These are phyloP conservation scores for Nemapogon koenigi DNA, from an alignment of 2,888 invertebrate species.

Conservation along the genomic window DNA sequence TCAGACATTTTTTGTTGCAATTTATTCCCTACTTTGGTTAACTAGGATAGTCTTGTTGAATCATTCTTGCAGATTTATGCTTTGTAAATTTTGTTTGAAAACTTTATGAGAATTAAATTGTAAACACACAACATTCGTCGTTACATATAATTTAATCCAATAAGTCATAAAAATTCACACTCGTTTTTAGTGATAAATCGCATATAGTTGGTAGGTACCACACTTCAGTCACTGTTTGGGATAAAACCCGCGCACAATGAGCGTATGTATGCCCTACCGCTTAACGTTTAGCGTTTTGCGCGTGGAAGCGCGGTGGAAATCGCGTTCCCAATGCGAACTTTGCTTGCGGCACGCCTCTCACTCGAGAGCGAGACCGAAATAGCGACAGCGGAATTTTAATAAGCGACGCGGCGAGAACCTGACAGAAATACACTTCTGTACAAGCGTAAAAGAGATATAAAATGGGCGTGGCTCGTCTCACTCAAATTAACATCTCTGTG, in stretches of 20 bases:
- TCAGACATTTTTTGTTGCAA: too few relatives aligned
- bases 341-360: conserved; percentile 43
- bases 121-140: too few relatives aligned
- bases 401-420: conserved; percentile 57
- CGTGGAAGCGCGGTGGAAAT: conserved; percentile 59
- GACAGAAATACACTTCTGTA: conserved; percentile 51
- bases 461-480: conserved; percentile 61
- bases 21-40: too few relatives aligned
- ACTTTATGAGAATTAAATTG: too few relatives aligned
- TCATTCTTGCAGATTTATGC: too few relatives aligned
- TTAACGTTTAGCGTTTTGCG: conserved; percentile 33
- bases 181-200: too few relatives aligned
- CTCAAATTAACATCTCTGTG: conserved; percentile 58
- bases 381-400: conserved; percentile 60
- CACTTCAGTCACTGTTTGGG: conserved; percentile 17
- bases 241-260: conserved; percentile 10
- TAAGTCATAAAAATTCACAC: too few relatives aligned
- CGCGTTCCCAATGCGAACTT: conserved; percentile 52
- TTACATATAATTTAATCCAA: too few relatives aligned
- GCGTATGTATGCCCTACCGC: conserved; percentile 22
- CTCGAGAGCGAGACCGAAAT: conserved; percentile 54
- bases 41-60: too few relatives aligned
- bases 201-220: too few relatives aligned
- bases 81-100: too few relatives aligned
- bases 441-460: conserved; percentile 59